phyloP scores from a whole-genome alignment of 1,140 invertebrate genomes.

The Mamestra configurata region DNA sequence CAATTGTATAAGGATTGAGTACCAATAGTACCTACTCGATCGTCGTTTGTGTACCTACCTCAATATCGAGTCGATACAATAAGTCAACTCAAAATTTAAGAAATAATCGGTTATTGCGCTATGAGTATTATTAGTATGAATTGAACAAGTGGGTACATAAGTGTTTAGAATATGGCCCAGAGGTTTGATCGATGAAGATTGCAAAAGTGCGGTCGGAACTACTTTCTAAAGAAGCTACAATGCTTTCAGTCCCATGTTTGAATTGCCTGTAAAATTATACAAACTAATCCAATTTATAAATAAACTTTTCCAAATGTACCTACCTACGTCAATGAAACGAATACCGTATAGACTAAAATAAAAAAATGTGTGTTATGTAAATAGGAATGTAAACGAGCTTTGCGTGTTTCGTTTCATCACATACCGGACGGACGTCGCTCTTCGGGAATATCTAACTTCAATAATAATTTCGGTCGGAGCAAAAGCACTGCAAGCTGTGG shows the following conservation, averaged over 20 bases:
- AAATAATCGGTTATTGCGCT: not conserved
- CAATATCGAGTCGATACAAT: too few species aligned
- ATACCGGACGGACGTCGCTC: constrained; percentile 49
- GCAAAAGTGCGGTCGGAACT: not conserved
- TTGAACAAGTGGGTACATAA: too few species aligned
- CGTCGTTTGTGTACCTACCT: too few species aligned
- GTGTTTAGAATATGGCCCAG: too few species aligned
- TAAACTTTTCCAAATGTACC: constrained; percentile 18
- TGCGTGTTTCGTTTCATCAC: constrained; percentile 55
- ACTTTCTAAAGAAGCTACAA: not conserved
- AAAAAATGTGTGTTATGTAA: constrained; percentile 47
- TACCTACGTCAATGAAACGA: constrained; percentile 23
- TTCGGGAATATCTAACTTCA: constrained; percentile 32
- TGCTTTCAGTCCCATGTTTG: not conserved
- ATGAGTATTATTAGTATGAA: too few species aligned
- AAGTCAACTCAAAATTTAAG: too few species aligned
- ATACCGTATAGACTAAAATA: constrained; percentile 23
- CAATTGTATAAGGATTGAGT: too few species aligned
- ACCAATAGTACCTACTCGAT: too few species aligned
- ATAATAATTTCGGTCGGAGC: constrained; percentile 55
- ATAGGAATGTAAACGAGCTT: constrained; percentile 56
- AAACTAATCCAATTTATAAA: constrained; percentile 23
- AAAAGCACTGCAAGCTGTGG: constrained; percentile 51
- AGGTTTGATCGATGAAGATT: not conserved
- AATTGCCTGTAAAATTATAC: not conserved